Evolutionary conservation across 2,113 vertebrate genomes (phyloP), one percentile per base, ranked within the genome.

Genomic region (Siniperca knerii): DNA sequence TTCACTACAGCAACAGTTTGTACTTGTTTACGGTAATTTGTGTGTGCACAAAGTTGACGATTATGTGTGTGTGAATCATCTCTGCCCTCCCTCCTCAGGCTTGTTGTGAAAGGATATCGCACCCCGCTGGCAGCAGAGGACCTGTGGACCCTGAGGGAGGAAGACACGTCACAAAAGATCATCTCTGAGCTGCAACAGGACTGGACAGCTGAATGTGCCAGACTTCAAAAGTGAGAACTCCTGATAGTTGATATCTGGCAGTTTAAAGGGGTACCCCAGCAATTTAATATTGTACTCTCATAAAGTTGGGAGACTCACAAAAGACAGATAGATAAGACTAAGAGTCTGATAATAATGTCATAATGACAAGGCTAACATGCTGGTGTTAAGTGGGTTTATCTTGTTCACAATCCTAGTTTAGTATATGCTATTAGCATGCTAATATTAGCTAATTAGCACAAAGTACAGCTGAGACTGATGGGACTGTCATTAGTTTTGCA

Each of bases 151-250:
- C 95, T 99, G 61, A 95, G 95, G n/a, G 92, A 92, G 48, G 96
- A 97, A 57, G 97, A 98, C 85, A 96, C 94, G 0, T 98, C 98
- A 0, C 89, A 96, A 57, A 96, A 96, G 87, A 97, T 99, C 5
- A 96, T 98, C 69, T 94, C 96, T 23, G 95, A 92, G 76, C 92
- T 98, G 52, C 93, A 98, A 61, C 92, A 93, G 66, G 95, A 97
- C 25, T 99, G 97, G 98, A 94, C 83, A 0, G 94, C 92, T 4
- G 93, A 96, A 72, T 95, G 96, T 77, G 93, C 93, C 79, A 94
- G 94, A 90, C 86, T 96, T 69, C 94, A 95, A 77, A 95, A 95
- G 96, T 96, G 89, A 90, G 91, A 81, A 62, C 20, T 13, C 3
- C 6, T 42, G 48, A 33, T 57, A 1, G 4, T 37, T 61, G 12